A percentile compares a stretch with the other conserved stretches of the same genome.
Conservation (phyloP, 2,113 vertebrate genomes). For the Tragelaphus buxtoni region DNA sequence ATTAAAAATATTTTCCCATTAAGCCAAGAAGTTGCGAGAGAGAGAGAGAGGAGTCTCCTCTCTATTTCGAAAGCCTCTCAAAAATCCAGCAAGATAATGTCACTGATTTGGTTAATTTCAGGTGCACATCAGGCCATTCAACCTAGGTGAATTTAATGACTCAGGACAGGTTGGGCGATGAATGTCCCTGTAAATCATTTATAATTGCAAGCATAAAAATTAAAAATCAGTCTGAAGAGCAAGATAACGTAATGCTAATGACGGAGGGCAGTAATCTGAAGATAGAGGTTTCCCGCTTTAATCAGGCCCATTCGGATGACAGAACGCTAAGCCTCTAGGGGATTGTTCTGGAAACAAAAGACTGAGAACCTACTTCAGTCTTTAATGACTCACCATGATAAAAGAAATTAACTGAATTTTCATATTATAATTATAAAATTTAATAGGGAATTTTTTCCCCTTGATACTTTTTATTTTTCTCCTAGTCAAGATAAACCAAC, state of each 20-base stretch:
- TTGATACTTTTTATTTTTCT: neutral
- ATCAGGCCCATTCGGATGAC: constrained; percentile 78
- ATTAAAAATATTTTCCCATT: constrained; percentile 76
- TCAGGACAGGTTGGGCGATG: constrained; percentile 86
- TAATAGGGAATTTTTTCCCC: constrained; percentile 18
- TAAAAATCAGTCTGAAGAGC: constrained; percentile 88
- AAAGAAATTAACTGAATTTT: constrained; percentile 67
- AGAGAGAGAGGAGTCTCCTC: constrained; percentile 49
- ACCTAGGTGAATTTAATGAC: constrained; percentile 92
- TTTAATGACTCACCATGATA: constrained; percentile 60
- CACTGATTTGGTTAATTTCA: constrained; percentile 85
- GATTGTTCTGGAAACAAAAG: constrained; percentile 58
- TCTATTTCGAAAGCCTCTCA: constrained; percentile 65
- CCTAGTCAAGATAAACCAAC: constrained; percentile 44
- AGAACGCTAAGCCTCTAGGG: constrained; percentile 67
- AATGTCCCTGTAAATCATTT: constrained; percentile 88
- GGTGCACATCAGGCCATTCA: constrained; percentile 89
- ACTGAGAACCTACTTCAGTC: constrained; percentile 1
- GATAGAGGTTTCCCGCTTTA: constrained; percentile 75
- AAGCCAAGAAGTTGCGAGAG: neutral
- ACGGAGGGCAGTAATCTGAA: constrained; percentile 78
- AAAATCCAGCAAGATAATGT: constrained; percentile 79
- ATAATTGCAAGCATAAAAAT: constrained; percentile 86
- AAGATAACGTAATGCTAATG: constrained; percentile 88
- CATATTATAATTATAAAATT: constrained; percentile 48